Evolutionary conservation across 2,888 invertebrate genomes (phyloP), one percentile per base, ranked within the genome.

Genomic region (Salticus scenicus): DNA sequence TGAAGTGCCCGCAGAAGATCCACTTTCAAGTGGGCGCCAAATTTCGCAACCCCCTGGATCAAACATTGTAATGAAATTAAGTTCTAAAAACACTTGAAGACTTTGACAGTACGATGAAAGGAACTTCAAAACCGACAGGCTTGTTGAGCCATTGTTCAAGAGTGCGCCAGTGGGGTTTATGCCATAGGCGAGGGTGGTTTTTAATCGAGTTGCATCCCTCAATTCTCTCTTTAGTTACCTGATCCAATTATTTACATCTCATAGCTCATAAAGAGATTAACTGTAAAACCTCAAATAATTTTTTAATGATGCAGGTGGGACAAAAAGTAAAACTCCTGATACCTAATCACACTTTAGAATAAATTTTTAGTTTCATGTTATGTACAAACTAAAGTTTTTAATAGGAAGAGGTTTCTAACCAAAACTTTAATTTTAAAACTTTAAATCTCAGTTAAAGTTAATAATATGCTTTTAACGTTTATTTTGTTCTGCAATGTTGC

Each of bases 41-140:
- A 51, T 57, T 27, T 67, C 42, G 63, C 28, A n/a, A 8, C 75
- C 74, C 74, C 64, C 37, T 20, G 47, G 28, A 66, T 84, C 73
- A 77, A 84, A 78, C 69, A 78, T 14, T 10, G 57, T 77, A 84
- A 84, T 84, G 72, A 78, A 84, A 84, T 84, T 73, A 83, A 66
- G 76, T n/a, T 75, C 82, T 70, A 71, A 64, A 83, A 81, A 76
- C 73, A 84, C 84, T 84, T 73, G 72, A 84, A 78, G 82, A 72
- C 71, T 70, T 37, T 83, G 82, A 83, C 82, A 82, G 82, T 33
- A 76, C 71, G 51, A 27, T 83, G 76, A 82, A 82, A 82, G 73
- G 70, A 74, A 27, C 57, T 75, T 73, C 74, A 74, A 81, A 82
- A 75, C 33, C 81, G 75, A 41, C 70, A 47, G 24, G 28, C 30